Base-by-base conservation (phyloP, 2,113 vertebrate genomes). In the Cromileptes altivelis region DNA sequence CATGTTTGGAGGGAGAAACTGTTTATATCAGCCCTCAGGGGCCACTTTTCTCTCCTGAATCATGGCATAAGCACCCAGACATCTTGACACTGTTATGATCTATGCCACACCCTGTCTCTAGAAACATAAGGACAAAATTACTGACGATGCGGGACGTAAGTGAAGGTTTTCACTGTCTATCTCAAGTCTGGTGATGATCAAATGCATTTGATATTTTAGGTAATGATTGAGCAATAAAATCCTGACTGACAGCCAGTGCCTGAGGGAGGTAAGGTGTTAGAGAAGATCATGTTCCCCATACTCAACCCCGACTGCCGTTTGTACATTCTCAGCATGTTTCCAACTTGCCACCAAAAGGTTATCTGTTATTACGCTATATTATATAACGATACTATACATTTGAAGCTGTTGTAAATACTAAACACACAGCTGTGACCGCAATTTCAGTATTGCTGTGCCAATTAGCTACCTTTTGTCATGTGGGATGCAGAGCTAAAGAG, bases 91-190 rank as follows among this genome's bases (percentile, higher is more conserved):
- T 52, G 55, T 73, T 78, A 78, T 72, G 61, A 78, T 82, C n/a
- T 17, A n/a, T 1, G 81, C 65, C 90, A 83, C 92, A 85, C 92
- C 93, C 91, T 21, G 82, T 85, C 87, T 85, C n/a, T 63, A 70
- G 12, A 85, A 87, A 79, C 50, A 67, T 47, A 42, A 27, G 49
- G 58, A 60, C 19, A 68, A 80, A 79, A 81, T 72, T 45, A 80
- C 71, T 58, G 12, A 53, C 12, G 18, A 76, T 75, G 12, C 21
- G 25, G 57, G 27, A 88, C 64, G 69, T n/a, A 63, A 80, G 73
- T 75, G 68, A 75, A 81, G 33, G 64, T 78, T 75, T 71, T 81
- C n/a, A 56, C 3, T 14, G 17, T 47, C 47, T 71, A 63, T 68
- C 71, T 85, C 19, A 76, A 52, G 18, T 61, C 25, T 7, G 15